phyloP scores from a whole-genome alignment of 1,140 invertebrate species.

The Aphis craccivora region DNA sequence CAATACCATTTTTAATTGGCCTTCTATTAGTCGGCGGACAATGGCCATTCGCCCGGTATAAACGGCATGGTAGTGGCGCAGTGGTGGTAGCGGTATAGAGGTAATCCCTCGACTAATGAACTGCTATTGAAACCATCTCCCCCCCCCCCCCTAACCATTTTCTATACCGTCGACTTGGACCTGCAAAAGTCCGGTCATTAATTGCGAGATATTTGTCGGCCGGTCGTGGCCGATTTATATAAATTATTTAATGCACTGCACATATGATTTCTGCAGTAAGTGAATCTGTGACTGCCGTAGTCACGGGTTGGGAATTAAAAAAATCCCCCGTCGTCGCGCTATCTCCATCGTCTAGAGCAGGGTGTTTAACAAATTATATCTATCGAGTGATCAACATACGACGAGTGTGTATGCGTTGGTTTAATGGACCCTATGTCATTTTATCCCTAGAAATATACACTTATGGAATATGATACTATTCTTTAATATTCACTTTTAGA shows the following conservation, averaged over 20 bases:
- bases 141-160: not conserved
- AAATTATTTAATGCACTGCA: not conserved
- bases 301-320: not conserved
- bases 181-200: slow-evolving; percentile 21
- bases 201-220: slow-evolving; percentile 30
- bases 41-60: not conserved
- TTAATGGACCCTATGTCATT: no score
- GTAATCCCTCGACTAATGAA: slow-evolving; percentile 26
- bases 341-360: not conserved
- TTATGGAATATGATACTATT: not conserved
- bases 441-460: not conserved
- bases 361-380: not conserved
- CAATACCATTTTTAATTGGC: slow-evolving; percentile 44
- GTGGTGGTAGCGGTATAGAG: not conserved
- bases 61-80: not conserved
- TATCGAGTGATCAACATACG: not conserved
- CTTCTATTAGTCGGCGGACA: slow-evolving; percentile 28
- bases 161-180: not conserved
- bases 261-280: not conserved
- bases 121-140: slow-evolving; percentile 40
- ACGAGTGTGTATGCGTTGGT: not conserved
- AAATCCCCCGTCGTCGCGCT: not conserved
- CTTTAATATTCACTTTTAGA: not conserved
- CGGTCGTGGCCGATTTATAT: not conserved
- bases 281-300: no score